Evolutionary conservation across 2,797 vertebrate genomes (phyloP), one percentile per base, ranked within the genome.

Genomic region (Anguilla marmorata): DNA sequence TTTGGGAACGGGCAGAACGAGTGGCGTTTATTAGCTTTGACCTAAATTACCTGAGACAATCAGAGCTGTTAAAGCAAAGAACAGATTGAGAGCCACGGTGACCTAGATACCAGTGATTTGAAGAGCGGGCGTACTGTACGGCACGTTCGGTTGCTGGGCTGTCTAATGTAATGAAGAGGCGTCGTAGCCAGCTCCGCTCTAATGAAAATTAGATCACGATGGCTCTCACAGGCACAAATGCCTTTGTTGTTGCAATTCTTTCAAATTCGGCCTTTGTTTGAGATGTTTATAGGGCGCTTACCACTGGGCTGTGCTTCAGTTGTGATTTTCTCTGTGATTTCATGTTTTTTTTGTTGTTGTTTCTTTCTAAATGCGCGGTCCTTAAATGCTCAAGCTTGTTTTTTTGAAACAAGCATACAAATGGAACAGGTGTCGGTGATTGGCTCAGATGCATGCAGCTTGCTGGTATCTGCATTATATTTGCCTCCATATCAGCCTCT

Each of bases 11-110:
- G 90, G 89, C 85, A 90, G 89, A 86, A 83, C 21, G 27, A 3
- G 16, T 72, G 86, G 92, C 89, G 88, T 95, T 96, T 94, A 92
- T 96, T 95, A 95, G 93, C n/a, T 79, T 91, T 96, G 96, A 97
- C 96, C 96, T 95, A 94, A 92, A 96, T 96, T 95, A 96, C 94
- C 93, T 90, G 93, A 95, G 95, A 95, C 91, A 91, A 93, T 93
- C 90, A 93, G 94, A 96, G 95, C 95, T 95, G 95, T 95, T 96
- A 92, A 82, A 91, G 92, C 92, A 94, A 94, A 87, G 93, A 96
- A 93, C 95, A 95, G 94, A 95, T 94, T 95, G 92, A 93, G 92
- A 94, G 94, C 92, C 93, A 86, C 91, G 91, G 91, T 96, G 96
- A 96, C 96, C 95, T 94, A 95, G 94, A 96, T 95, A 96, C 93